Evolutionary conservation across 2,797 vertebrate species (phyloP), one percentile per base, ranked within the genome.

Genomic region (Rhodeus uyekii): DNA sequence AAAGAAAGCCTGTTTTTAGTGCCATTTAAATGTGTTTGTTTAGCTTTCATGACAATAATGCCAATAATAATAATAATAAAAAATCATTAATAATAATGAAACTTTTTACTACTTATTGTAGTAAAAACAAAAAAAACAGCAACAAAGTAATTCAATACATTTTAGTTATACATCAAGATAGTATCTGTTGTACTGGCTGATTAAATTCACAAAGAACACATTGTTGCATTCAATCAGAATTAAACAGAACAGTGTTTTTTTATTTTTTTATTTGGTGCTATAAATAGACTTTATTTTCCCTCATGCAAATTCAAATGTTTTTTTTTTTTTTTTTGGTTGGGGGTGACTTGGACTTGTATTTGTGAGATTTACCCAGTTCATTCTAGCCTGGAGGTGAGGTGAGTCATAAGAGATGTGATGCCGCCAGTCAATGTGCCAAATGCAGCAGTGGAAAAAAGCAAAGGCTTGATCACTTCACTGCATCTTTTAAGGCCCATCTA

Each of bases 381-480:
- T 48, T n/a, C 39, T 58, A 12, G 18, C 13, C 24, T 61, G n/a
- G 27, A 29, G 55, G 16, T 22, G 13, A 19, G 63, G 24, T 84
- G 82, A 84, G 38, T 84, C 75, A 71, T 29, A 75, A 63, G 72
- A 69, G 87, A 61, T 81, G 63, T 13, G 64, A 82, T 74, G 63
- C 34, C 67, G 3, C 38, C 16, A 81, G 76, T 88, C 69, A 77
- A 80, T 64, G 36, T 60, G 82, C 81, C 18, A 68, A 89, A 61
- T 68, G 80, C 68, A 81, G 60, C 75, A 74, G 84, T n/a, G 38
- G 29, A 69, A 71, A 60, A 76, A 58, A 78, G 82, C 65, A 88
- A 87, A 86, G 72, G 48, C 74, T 84, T 53, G 85, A 63, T 88
- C 88, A 91, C 87, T 77, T 88, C 42, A 81, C 32, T 68, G 63